Evolutionary conservation across 2,888 invertebrate species (phyloP), one percentile per base, ranked within the genome.

Genomic region (Scaptomyza flava): DNA sequence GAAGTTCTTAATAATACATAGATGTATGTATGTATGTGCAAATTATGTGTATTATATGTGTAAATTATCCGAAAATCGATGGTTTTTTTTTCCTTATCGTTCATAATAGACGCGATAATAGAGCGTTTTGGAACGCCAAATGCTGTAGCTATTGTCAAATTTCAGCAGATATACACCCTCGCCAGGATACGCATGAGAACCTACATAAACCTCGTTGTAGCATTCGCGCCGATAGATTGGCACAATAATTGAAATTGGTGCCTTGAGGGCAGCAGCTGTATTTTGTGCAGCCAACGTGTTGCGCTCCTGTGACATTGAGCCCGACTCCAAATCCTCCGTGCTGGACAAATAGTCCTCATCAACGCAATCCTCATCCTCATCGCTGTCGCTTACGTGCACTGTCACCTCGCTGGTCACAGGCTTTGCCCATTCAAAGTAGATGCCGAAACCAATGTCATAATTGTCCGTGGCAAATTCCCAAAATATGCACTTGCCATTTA

Each of bases 401-500:
- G 98, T 98, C 2, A 93, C 91, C 91, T 96, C 97, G 42, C 94
- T 96, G 43, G 96, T 96, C 0, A 96, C 94, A 2, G 97, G 95
- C 91, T 96, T 97, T 56, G 96, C 96, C 98, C 99, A 99, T 93
- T 99, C 99, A 91, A 99, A 99, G 92, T 96, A 98, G 51, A 99
- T 95, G 1, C 99, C 99, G 92, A 99, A 99, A 69, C 96, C 98
- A 86, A 99, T 96, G 91, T 99, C 99, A 90, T 98, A 99, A 90
- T 96, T 95, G 91, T 99, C 99, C 0, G 99, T 99, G 12, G 99
- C 98, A 92, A 99, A 99, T 93, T 99, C 99, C 99, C 99, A 99
- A 93, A 98, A 99, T 41, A 99, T 93, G 86, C 97, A 96, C 2
- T 96, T 95, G 0, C 99, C 99, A 85, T 97, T 96, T 73, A 96